These are phyloP conservation scores for Paguma larvata DNA, from an alignment of 2,797 vertebrate genomes.

Conservation along the genomic window DNA sequence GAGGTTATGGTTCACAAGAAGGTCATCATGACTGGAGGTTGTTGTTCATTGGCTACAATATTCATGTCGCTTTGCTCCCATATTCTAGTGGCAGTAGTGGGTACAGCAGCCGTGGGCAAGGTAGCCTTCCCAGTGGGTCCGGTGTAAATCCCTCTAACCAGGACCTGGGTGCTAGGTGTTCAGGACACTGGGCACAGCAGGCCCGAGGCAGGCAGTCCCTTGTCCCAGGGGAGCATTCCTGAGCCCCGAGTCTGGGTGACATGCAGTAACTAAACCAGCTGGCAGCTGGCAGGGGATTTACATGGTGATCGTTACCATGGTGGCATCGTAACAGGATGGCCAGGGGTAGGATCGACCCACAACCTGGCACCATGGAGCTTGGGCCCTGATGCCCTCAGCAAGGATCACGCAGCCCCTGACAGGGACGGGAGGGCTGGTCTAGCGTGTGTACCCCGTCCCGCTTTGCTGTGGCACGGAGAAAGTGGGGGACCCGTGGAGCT, in stretches of 20 bases:
- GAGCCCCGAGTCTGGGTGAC: not conserved
- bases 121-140: not conserved
- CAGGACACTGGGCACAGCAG: not conserved
- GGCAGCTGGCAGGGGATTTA: too few species aligned
- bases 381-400: not conserved
- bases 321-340: fast-evolving
- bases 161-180: too few species aligned
- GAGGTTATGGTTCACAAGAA: not conserved
- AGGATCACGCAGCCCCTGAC: not conserved
- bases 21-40: too few species aligned
- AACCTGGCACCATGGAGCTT: not conserved
- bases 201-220: not conserved
- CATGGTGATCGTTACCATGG: not conserved
- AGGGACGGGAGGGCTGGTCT: not conserved
- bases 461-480: not conserved
- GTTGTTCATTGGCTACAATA: fast-evolving
- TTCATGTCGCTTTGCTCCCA: not conserved
- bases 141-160: too few species aligned
- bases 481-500: not conserved
- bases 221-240: not conserved
- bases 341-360: not conserved
- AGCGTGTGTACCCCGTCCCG: fast-evolving
- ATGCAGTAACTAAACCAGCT: not conserved
- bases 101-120: fast-evolving
- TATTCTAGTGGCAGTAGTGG: fast-evolving